phyloP scores from a whole-genome alignment of 2,113 vertebrate genomes.

The Eidolon helvum region DNA sequence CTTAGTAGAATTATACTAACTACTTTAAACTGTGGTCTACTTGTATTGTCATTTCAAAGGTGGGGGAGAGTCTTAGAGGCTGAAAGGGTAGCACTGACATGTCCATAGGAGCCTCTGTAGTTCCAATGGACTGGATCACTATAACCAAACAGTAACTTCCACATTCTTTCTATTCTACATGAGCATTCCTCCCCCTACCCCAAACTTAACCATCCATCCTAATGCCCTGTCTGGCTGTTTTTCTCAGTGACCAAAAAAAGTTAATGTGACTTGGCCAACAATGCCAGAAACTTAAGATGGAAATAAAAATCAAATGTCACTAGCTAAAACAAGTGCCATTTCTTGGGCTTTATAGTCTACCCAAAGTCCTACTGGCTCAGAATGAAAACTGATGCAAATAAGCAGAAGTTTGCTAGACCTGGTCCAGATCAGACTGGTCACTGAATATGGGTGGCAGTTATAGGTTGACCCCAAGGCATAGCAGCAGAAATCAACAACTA shows the following conservation, averaged over 20 bases:
- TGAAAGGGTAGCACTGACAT: constrained; percentile 40
- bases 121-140: constrained; percentile 58
- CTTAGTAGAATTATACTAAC: constrained; percentile 72
- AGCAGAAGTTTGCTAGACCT: constrained; percentile 36
- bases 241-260: constrained; percentile 49
- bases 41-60: constrained; percentile 62
- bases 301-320: constrained; percentile 61
- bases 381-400: constrained; percentile 53
- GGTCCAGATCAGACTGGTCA: constrained; percentile 33
- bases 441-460: constrained; percentile 6
- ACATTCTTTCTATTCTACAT: constrained; percentile 53
- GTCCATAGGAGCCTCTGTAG: constrained; percentile 51
- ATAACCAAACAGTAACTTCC: constrained; percentile 49
- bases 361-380: constrained; percentile 47
- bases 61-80: constrained; percentile 1
- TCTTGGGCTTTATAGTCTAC: constrained; percentile 52
- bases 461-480: constrained; percentile 35
- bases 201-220: not conserved
- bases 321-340: constrained; percentile 51
- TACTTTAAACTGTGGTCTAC: constrained; percentile 70
- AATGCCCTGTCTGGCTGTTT: constrained; percentile 58
- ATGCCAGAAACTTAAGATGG: constrained; percentile 61
- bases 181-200: constrained; percentile 40
- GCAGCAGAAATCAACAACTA: constrained; percentile 38
- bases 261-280: constrained; percentile 54